Percentiles rank a stretch among this genome's conserved stretches.
Conservation (phyloP, 2,888 invertebrate genomes). For the Tipula lateralis region DNA sequence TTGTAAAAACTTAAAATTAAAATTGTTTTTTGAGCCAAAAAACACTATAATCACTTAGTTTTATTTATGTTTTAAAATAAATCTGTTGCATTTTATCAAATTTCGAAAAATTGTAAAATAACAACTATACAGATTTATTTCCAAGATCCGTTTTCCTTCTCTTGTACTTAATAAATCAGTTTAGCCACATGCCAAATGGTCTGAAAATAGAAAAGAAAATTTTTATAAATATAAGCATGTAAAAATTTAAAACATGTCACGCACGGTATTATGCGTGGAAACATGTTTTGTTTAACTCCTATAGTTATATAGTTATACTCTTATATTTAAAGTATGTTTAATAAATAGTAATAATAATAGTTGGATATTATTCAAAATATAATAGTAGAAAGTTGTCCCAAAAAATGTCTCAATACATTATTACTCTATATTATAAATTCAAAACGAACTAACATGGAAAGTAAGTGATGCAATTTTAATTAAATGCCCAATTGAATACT, state of each 20-base stretch:
- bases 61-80: background rate
- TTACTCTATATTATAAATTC: background rate
- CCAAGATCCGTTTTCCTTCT: background rate
- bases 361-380: background rate
- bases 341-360: background rate
- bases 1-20: background rate
- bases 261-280: background rate
- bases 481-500: background rate
- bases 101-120: background rate
- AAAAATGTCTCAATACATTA: background rate
- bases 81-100: background rate
- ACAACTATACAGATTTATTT: background rate
- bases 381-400: background rate
- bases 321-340: background rate
- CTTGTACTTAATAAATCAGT: background rate
- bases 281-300: background rate
- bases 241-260: background rate
- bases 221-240: background rate
- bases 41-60: background rate
- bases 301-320: background rate
- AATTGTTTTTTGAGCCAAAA: background rate
- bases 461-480: conserved; percentile 6
- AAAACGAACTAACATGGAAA: background rate
- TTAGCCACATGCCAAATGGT: background rate
- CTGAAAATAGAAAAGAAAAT: background rate